Evolutionary conservation across 2,888 invertebrate genomes (phyloP).

Genomic region (Spodoptera picta): DNA sequence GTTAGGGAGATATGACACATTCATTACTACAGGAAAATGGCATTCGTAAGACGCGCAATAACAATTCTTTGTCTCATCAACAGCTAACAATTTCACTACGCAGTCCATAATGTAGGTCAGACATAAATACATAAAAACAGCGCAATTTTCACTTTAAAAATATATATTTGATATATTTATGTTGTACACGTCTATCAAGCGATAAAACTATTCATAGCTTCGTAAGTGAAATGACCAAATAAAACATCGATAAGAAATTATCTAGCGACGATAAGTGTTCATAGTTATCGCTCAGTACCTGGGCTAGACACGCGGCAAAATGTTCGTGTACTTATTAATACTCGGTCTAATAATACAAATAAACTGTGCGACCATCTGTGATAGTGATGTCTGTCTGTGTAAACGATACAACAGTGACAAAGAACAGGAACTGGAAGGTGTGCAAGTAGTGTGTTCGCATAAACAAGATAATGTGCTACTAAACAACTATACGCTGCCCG

Average conservation of each 20-base stretch:
- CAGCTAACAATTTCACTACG: too few relatives aligned
- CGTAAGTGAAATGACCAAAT: slow-evolving; percentile 77
- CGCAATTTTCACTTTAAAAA: slow-evolving; percentile 3
- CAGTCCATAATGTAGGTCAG: slow-evolving; percentile 10
- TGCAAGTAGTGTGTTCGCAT: slow-evolving; percentile 74
- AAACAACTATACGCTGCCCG: slow-evolving; percentile 67
- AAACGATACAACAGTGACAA: slow-evolving; percentile 56
- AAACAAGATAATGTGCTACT: slow-evolving; percentile 55
- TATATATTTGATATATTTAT: slow-evolving; percentile 8
- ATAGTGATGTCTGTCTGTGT: slow-evolving; percentile 68
- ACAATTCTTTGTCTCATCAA: too few relatives aligned
- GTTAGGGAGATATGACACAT: too few relatives aligned
- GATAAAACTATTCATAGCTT: slow-evolving; percentile 40
- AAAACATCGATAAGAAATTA: slow-evolving; percentile 63
- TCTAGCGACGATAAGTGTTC: slow-evolving; percentile 68
- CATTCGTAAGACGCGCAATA: too few relatives aligned
- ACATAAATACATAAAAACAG: slow-evolving; percentile 1
- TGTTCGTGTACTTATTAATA: slow-evolving; percentile 58
- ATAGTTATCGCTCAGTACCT: slow-evolving; percentile 52
- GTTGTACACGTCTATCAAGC: slow-evolving; percentile 30
- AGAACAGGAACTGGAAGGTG: slow-evolving; percentile 68
- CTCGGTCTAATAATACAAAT: slow-evolving; percentile 58
- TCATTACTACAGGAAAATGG: too few relatives aligned
- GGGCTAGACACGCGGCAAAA: slow-evolving; percentile 50
- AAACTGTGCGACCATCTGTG: slow-evolving; percentile 70